Percentiles rank a stretch among this genome's conserved stretches.
phyloP scores from a whole-genome alignment of 1,140 invertebrate genomes.

The Tetraneura akinire region DNA sequence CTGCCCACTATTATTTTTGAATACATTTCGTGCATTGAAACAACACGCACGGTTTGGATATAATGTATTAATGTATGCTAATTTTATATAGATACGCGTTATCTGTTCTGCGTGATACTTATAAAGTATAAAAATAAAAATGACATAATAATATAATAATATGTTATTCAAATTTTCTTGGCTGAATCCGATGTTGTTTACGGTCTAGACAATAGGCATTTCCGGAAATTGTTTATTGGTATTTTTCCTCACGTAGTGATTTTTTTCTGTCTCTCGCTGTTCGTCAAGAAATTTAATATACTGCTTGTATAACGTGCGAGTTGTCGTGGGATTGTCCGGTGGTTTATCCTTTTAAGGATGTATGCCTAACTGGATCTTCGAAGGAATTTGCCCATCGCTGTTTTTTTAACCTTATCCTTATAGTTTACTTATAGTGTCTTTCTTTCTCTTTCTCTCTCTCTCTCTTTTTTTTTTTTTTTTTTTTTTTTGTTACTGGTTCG shows the following conservation, averaged over 20 bases:
- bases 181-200: slow-evolving; percentile 7
- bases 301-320: slow-evolving; percentile 2
- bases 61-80: not conserved
- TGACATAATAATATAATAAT: too few relatives aligned
- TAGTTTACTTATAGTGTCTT: too few relatives aligned
- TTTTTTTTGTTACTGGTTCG: not conserved
- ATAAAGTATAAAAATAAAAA: too few relatives aligned
- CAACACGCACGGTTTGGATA: too few relatives aligned
- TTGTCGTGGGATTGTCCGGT: slow-evolving; percentile 43
- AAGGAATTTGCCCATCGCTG: slow-evolving; percentile 34
- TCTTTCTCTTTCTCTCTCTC: too few relatives aligned
- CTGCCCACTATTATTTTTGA: slow-evolving; percentile 4
- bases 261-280: slow-evolving; percentile 32
- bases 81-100: not conserved
- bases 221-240: slow-evolving; percentile 8
- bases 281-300: slow-evolving; percentile 44
- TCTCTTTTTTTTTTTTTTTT: too few relatives aligned
- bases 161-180: slow-evolving; percentile 15
- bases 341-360: slow-evolving; percentile 48
- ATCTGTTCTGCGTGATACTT: not conserved
- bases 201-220: slow-evolving; percentile 14
- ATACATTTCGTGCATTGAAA: not conserved
- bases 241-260: slow-evolving; percentile 35
- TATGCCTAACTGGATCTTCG: slow-evolving; percentile 30
- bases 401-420: slow-evolving; percentile 35